Conservation (phyloP, 1,140 invertebrate species). For the Stegodyphus mimosarum region DNA sequence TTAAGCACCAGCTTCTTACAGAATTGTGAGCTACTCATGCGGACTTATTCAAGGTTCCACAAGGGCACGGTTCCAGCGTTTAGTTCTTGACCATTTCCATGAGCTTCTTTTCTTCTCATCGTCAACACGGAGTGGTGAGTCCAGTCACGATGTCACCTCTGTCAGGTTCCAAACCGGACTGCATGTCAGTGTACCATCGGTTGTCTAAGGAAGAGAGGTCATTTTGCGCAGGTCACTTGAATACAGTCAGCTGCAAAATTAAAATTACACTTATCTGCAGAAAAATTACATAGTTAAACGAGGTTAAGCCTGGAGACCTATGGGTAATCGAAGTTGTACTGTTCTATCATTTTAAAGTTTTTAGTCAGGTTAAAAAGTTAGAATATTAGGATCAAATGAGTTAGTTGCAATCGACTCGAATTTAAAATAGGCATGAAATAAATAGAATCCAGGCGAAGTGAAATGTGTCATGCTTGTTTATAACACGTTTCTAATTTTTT, state of each 20-base stretch:
- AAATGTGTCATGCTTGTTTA: too few relatives aligned
- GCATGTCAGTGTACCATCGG: slow-evolving; percentile 43
- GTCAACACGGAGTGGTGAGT: slow-evolving; percentile 45
- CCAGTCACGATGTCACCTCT: slow-evolving; percentile 35
- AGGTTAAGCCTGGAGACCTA: too few relatives aligned
- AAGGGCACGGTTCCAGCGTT: background rate
- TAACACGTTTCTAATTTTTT: too few relatives aligned
- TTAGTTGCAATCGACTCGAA: too few relatives aligned
- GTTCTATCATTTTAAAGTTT: too few relatives aligned
- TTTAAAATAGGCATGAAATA: too few relatives aligned
- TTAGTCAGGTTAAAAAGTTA: too few relatives aligned
- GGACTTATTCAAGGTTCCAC: background rate
- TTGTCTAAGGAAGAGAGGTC: slow-evolving; percentile 52
- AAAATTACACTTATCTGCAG: background rate
- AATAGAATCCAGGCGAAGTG: too few relatives aligned
- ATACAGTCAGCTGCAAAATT: slow-evolving; percentile 47
- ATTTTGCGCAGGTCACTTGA: slow-evolving; percentile 48
- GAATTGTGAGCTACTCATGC: background rate
- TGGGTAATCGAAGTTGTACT: too few relatives aligned
- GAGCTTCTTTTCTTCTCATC: background rate
- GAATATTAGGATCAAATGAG: too few relatives aligned
- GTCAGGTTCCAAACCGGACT: slow-evolving; percentile 46
- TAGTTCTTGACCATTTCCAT: too few relatives aligned
- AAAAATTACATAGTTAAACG: background rate
- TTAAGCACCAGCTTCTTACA: too few relatives aligned